Conservation (phyloP, 2,113 vertebrate species). For the Dasyornis broadbenti region DNA sequence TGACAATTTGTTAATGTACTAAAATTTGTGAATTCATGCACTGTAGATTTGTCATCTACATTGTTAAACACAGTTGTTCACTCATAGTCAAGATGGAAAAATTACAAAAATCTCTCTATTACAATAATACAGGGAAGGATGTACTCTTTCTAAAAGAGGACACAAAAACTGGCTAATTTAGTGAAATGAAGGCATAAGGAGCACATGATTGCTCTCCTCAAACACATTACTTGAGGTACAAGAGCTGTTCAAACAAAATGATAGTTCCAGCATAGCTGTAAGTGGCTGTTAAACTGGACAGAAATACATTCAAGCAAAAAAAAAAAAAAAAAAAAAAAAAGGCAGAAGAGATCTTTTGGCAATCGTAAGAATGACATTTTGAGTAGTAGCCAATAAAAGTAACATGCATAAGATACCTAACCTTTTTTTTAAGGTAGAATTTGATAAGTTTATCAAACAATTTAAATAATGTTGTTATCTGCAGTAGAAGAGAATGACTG, state of each 20-base stretch:
- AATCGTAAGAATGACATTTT: neutral
- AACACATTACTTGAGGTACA: neutral
- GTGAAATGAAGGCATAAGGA: neutral
- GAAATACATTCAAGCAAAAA: neutral
- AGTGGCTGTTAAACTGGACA: neutral
- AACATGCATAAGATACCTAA: neutral
- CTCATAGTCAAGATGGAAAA: neutral
- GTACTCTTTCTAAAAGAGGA: neutral
- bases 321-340: neutral
- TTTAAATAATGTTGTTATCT: neutral
- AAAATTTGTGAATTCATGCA: neutral
- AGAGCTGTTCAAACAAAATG: neutral
- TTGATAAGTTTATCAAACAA: neutral
- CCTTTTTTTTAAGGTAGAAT: neutral
- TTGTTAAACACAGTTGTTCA: neutral
- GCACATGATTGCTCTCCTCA: neutral
- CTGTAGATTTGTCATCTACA: neutral
- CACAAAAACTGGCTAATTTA: neutral
- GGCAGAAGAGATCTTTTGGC: neutral
- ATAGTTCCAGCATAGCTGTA: neutral
- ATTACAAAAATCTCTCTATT: fast-evolving
- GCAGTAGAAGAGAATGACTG: neutral
- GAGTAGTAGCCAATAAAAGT: neutral
- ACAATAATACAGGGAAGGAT: neutral
- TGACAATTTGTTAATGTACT: neutral